These are phyloP conservation scores for Actenoides hombroni DNA, from an alignment of 2,113 vertebrate species.

Conservation along the genomic window DNA sequence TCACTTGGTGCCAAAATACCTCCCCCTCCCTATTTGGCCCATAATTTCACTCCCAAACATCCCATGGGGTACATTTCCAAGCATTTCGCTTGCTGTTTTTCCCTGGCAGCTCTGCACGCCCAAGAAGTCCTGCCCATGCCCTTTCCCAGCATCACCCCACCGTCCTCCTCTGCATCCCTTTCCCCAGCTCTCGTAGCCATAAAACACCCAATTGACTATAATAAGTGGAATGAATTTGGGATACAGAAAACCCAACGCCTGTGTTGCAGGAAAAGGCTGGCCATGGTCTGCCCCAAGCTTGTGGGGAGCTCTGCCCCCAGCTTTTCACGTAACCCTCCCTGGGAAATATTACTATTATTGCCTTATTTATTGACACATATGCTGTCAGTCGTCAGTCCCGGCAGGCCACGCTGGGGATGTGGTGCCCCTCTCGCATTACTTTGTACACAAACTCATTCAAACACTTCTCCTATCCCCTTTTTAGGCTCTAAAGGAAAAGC, in stretches of 20 bases:
- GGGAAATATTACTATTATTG: neutral
- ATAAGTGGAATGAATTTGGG: neutral
- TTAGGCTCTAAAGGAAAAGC: neutral
- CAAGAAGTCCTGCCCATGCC: neutral
- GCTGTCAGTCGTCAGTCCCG: neutral
- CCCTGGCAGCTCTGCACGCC: neutral
- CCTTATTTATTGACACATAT: neutral
- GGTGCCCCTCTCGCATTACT: neutral
- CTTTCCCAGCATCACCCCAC: neutral
- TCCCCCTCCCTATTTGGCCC: neutral
- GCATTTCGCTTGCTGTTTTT: neutral
- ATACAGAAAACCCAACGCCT: neutral
- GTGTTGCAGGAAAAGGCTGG: neutral
- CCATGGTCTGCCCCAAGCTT: fast-evolving
- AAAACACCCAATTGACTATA: neutral
- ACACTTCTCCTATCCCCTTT: neutral
- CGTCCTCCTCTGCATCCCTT: neutral
- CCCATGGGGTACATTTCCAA: neutral
- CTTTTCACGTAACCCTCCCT: neutral
- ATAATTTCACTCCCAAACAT: neutral
- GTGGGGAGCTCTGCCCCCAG: neutral
- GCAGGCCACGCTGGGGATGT: neutral
- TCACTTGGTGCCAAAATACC: neutral
- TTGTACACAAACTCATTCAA: neutral
- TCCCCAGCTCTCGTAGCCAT: neutral